Evolutionary conservation across 2,113 vertebrate species (phyloP), one percentile per base, ranked within the genome.

Genomic region (Brienomyrus longianalis): DNA sequence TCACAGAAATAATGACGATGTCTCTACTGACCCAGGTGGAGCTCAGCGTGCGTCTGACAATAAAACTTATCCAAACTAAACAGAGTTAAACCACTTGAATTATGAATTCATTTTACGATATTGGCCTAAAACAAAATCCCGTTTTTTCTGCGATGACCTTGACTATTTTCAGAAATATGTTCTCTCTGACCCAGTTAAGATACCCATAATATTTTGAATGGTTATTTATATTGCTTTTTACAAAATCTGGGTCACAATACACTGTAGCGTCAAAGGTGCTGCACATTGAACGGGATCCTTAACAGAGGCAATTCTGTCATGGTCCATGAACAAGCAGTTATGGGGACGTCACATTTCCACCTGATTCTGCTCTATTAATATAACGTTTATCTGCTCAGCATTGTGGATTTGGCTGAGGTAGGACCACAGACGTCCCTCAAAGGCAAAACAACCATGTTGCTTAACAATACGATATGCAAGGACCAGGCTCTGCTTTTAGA

Each of bases 171-270:
- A 84, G 47, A 91, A 90, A 88, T 70, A 56, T 74, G 86, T 70
- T 83, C 43, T 89, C 39, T 86, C 31, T 91, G 90, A 90, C 87
- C 90, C 88, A 88, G 88, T 90, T 91, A 88, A 86, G 48, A 62
- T 11, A 7, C 59, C 10, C 59, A 31, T n/a, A 15, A 19, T 88
- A 88, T 88, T 88, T 83, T 51, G 59, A 89, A 88, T 35, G 80
- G 89, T 83, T 89, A 90, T 91, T 89, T 87, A 89, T 88, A 35
- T 48, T 59, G 84, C 39, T 47, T 90, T 87, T 56, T 85, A 39
- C 31, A 43, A 87, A 87, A 87, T 90, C 85, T 90, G 89, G 89
- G 89, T 52, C 89, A 90, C 52, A 54, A 47, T 50, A 87, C 66
- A 66, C 59, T 54, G 85, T n/a, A 83, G 74, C 66, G 2, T 39